phyloP scores from a whole-genome alignment of 2,888 invertebrate species.

The Rhaphigaster nebulosa region DNA sequence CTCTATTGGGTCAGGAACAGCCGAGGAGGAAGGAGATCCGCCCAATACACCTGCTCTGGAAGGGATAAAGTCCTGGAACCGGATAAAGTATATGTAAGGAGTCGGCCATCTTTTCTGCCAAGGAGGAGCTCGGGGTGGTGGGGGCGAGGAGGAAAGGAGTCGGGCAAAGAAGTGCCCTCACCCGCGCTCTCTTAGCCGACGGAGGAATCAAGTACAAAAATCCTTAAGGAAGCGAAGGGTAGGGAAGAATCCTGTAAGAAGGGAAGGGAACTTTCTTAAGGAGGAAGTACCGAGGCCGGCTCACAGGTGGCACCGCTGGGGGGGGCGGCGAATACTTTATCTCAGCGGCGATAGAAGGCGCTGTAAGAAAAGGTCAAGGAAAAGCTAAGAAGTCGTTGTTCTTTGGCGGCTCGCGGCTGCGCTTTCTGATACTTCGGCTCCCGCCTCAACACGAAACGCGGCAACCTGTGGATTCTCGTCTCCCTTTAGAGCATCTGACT shows the following conservation, averaged over 20 bases:
- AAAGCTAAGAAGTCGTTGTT: slow-evolving; percentile 30
- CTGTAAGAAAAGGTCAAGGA: slow-evolving; percentile 21
- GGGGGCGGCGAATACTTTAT: slow-evolving; percentile 31
- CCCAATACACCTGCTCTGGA: not conserved
- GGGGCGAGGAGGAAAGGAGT: not conserved
- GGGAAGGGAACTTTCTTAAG: slow-evolving; percentile 53
- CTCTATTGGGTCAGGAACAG: not conserved
- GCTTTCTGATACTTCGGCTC: not conserved
- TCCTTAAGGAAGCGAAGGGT: slow-evolving; percentile 45
- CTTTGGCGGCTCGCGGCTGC: slow-evolving; percentile 9
- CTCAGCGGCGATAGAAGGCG: not conserved
- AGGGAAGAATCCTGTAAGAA: slow-evolving; percentile 50
- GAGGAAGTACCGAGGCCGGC: slow-evolving; percentile 7
- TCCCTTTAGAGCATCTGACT: not conserved
- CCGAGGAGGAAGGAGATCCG: not conserved
- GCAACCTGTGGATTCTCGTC: slow-evolving; percentile 33
- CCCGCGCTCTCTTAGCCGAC: slow-evolving; percentile 47
- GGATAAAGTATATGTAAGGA: slow-evolving; percentile 52
- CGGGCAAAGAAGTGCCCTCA: slow-evolving; percentile 5
- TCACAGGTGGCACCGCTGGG: slow-evolving; percentile 28
- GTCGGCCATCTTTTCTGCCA: slow-evolving; percentile 46
- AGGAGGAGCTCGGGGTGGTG: not conserved
- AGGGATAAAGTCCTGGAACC: not conserved
- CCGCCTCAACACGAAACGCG: not conserved
- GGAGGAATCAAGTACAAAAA: slow-evolving; percentile 45